Percentiles rank a stretch among this genome's conserved stretches.
Evolutionary conservation across 2,797 vertebrate genomes (phyloP).

Genomic region (Spinus olivaceus): DNA sequence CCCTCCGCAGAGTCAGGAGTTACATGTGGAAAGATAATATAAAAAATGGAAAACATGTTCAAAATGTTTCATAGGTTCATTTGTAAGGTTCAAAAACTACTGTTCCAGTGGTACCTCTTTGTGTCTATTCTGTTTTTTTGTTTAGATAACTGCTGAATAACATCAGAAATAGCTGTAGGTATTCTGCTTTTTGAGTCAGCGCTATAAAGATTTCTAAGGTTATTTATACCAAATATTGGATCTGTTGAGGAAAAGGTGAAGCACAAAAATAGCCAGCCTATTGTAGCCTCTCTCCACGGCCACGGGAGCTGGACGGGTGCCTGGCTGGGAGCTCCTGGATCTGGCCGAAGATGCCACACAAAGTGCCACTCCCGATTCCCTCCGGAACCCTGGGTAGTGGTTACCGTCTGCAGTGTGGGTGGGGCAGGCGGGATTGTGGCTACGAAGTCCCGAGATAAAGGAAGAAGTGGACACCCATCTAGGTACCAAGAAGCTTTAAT

Average conservation of each 20-base stretch:
- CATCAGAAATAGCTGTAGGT: not conserved
- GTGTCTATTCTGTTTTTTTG: not conserved
- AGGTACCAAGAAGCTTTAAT: too few relatives aligned
- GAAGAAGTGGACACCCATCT: too few relatives aligned
- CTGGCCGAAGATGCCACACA: too few relatives aligned
- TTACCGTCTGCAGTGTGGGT: too few relatives aligned
- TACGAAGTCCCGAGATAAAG: too few relatives aligned
- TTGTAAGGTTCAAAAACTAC: not conserved
- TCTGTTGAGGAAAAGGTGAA: not conserved
- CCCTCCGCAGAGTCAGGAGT: not conserved
- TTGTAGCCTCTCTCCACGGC: too few relatives aligned
- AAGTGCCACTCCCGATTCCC: too few relatives aligned
- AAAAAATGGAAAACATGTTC: not conserved
- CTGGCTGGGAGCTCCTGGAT: too few relatives aligned
- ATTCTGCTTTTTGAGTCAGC: not conserved
- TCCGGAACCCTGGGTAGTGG: too few relatives aligned
- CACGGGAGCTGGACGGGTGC: too few relatives aligned
- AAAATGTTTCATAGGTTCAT: not conserved
- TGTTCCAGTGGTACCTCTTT: not conserved
- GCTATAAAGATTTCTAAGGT: not conserved
- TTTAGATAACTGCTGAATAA: not conserved
- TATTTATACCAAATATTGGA: not conserved
- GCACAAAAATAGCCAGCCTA: not conserved
- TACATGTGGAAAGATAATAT: not conserved
- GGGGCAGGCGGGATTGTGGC: too few relatives aligned